Conservation (phyloP, 2,888 invertebrate genomes). For the Augiades crinisus region DNA sequence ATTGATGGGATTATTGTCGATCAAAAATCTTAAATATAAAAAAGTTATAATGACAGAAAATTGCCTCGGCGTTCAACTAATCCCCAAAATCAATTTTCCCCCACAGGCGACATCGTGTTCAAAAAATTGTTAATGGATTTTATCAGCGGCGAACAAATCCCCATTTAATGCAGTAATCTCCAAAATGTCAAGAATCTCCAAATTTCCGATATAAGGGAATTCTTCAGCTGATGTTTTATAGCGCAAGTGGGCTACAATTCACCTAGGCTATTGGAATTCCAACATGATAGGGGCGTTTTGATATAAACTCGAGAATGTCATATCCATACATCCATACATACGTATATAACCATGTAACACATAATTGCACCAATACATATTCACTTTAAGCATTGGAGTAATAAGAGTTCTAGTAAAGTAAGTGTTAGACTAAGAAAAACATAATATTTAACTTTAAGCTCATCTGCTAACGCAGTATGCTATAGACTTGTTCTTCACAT, state of each 20-base stretch:
- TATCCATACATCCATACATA: constrained; percentile 12
- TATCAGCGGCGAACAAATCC: constrained; percentile 1
- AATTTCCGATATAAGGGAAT: constrained; percentile 23
- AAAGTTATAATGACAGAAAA: too few species aligned
- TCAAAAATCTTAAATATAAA: too few species aligned
- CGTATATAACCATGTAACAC: too few species aligned
- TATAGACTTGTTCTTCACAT: too few species aligned
- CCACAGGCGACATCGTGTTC: background rate
- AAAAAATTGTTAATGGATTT: constrained; percentile 15
- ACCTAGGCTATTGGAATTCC: constrained; percentile 25
- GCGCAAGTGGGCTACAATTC: constrained; percentile 17
- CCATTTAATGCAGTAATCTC: constrained; percentile 16
- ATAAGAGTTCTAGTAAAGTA: too few species aligned
- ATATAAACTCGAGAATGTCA: constrained; percentile 12
- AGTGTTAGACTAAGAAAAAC: too few species aligned
- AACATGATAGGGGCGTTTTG: constrained; percentile 9
- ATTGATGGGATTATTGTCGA: too few species aligned
- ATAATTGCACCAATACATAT: background rate
- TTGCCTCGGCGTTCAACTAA: background rate
- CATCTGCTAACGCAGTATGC: too few species aligned
- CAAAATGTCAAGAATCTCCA: constrained; percentile 13
- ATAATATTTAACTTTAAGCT: too few species aligned
- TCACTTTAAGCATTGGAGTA: too few species aligned
- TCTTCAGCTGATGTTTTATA: constrained; percentile 25
- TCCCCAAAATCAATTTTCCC: constrained; percentile 7